Evolutionary conservation across 64 coral and sea anemone species (phyloP).

Genomic region (Montipora capricornis): DNA sequence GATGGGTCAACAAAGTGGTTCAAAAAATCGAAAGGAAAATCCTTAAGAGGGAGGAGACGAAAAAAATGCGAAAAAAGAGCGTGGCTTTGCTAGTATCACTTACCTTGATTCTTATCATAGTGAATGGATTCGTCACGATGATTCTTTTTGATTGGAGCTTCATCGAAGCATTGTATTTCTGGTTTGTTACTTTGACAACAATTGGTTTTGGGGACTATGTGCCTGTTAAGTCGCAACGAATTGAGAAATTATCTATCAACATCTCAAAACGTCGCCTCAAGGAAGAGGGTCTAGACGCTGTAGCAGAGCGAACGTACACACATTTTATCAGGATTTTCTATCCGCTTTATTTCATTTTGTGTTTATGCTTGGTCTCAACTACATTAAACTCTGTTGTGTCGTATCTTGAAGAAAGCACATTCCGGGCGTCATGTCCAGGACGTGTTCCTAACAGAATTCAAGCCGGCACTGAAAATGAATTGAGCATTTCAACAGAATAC

Average conservation of each 20-base stretch:
- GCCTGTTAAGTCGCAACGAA: not conserved
- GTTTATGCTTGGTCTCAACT: conserved; percentile 62
- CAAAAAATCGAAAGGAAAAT: conserved; percentile 51
- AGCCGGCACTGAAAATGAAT: not conserved
- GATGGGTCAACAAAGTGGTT: conserved; percentile 10
- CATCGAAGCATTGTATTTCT: conserved; percentile 61
- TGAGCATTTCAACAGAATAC: not conserved
- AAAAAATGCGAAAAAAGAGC: conserved; percentile 42
- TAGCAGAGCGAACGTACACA: not conserved
- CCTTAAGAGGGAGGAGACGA: conserved; percentile 8
- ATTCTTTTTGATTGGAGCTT: not conserved
- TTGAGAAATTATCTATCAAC: not conserved
- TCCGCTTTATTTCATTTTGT: conserved; percentile 1
- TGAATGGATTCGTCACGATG: not conserved
- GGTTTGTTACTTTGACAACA: conserved; percentile 84
- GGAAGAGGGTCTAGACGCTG: not conserved
- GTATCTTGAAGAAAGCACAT: conserved; percentile 41
- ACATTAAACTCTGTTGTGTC: conserved; percentile 51
- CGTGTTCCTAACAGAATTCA: not conserved
- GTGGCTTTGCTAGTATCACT: not conserved
- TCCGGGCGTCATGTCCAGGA: not conserved
- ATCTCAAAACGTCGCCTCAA: not conserved
- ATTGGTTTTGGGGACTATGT: conserved; percentile 84
- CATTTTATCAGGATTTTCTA: not conserved
- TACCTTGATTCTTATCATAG: conserved; percentile 1